Evolutionary conservation across 2,888 invertebrate species (phyloP).

Genomic region (Hecatera dysodea): DNA sequence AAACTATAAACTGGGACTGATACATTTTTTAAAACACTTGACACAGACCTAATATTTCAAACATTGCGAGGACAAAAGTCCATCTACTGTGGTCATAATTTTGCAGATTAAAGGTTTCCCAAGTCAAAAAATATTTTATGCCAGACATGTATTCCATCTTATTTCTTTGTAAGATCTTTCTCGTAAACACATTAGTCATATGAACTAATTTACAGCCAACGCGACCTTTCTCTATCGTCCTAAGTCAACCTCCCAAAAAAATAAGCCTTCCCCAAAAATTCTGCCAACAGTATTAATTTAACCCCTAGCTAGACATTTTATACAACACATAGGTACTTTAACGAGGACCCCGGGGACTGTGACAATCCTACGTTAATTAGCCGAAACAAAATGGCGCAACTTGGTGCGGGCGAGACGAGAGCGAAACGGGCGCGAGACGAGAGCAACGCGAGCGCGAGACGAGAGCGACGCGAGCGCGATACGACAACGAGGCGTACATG

Average conservation of each 20-base stretch:
- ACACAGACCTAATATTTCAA: not conserved
- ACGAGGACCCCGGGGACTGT: constrained; percentile 66
- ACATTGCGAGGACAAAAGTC: not conserved
- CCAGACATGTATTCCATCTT: not conserved
- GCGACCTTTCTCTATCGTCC: constrained; percentile 8
- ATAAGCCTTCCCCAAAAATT: constrained; percentile 17
- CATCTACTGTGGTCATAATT: no score
- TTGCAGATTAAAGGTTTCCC: not conserved
- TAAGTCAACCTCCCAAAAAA: constrained; percentile 17
- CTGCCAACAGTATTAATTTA: constrained; percentile 57
- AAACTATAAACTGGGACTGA: not conserved
- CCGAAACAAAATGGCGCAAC: constrained; percentile 72
- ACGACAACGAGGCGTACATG: constrained; percentile 42
- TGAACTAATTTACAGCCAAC: not conserved
- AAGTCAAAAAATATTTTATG: not conserved
- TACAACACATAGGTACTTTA: constrained; percentile 63
- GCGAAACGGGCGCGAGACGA: constrained; percentile 24
- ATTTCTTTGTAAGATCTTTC: not conserved
- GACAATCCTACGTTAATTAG: constrained; percentile 75
- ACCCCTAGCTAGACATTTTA: constrained; percentile 52
- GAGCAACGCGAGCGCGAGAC: not conserved
- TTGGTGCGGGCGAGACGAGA: constrained; percentile 54
- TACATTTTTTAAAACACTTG: not conserved
- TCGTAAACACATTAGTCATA: not conserved
- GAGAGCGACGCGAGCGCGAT: constrained; percentile 1